phyloP scores from a whole-genome alignment of 2,888 invertebrate species.

The Protonemura montana region DNA sequence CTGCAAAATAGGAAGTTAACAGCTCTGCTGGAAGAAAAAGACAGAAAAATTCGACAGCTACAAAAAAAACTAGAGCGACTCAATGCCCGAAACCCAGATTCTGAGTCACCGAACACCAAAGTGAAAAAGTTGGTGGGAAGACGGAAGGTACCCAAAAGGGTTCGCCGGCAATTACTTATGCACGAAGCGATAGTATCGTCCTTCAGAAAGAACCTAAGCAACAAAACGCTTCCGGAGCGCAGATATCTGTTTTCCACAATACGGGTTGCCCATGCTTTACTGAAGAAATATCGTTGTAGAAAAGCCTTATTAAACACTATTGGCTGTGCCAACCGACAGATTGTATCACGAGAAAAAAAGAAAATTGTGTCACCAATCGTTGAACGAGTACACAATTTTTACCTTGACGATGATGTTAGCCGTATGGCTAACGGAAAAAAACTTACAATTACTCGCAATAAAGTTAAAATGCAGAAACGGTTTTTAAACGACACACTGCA shows the following conservation, averaged over 20 bases:
- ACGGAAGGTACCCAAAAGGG: background rate
- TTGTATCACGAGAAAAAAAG: conserved; percentile 17
- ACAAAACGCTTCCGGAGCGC: conserved; percentile 2
- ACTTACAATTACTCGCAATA: conserved; percentile 18
- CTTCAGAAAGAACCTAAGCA: conserved; percentile 9
- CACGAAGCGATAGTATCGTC: conserved; percentile 5
- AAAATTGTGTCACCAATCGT: conserved; percentile 3
- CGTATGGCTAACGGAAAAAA: conserved; percentile 22
- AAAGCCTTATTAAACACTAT: background rate
- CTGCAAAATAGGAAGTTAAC: conserved; percentile 1
- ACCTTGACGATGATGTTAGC: conserved; percentile 20
- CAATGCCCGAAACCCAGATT: background rate
- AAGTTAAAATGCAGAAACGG: conserved; percentile 19
- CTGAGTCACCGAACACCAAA: conserved; percentile 15
- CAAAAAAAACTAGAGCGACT: conserved; percentile 7
- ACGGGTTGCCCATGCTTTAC: background rate
- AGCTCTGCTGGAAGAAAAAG: conserved; percentile 1
- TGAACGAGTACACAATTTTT: conserved; percentile 1
- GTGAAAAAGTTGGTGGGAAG: conserved; percentile 9
- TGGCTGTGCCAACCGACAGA: conserved; percentile 15
- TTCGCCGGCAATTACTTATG: background rate
- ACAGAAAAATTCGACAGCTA: background rate
- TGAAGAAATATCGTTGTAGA: conserved; percentile 19
- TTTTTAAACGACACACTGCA: conserved; percentile 8
- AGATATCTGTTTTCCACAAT: conserved; percentile 16